These are phyloP conservation scores for Neoarius graeffei DNA, from an alignment of 2,113 vertebrate species.

Conservation along the genomic window DNA sequence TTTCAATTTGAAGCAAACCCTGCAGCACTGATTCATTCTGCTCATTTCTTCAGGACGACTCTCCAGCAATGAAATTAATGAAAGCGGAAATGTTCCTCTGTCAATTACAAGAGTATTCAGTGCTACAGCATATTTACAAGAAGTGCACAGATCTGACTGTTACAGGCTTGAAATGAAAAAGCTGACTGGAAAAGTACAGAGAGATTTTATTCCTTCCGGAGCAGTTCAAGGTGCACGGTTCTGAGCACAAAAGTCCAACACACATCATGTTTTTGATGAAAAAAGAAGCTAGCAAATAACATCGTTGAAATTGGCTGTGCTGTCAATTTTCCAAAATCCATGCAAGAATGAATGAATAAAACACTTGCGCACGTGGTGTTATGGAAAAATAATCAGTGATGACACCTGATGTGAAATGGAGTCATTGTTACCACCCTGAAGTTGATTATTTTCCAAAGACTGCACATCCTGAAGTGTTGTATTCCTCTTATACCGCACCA, in stretches of 20 bases:
- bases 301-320: too few species aligned
- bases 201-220: neutral
- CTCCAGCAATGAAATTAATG: neutral
- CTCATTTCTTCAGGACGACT: neutral
- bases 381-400: neutral
- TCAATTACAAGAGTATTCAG: slow-evolving; percentile 3
- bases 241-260: neutral
- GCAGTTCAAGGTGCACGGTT: neutral
- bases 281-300: too few species aligned
- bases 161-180: neutral
- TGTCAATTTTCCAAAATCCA: too few species aligned
- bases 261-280: neutral
- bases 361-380: neutral
- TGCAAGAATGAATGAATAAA: neutral
- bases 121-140: neutral
- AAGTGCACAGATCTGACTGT: neutral
- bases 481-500: too few species aligned
- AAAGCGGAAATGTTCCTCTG: neutral
- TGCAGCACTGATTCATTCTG: neutral
- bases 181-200: neutral
- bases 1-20: neutral
- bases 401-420: too few species aligned
- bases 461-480: too few species aligned
- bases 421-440: too few species aligned
- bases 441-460: too few species aligned